phyloP scores from a whole-genome alignment of 2,888 invertebrate species.

The Melipona bicolor region DNA sequence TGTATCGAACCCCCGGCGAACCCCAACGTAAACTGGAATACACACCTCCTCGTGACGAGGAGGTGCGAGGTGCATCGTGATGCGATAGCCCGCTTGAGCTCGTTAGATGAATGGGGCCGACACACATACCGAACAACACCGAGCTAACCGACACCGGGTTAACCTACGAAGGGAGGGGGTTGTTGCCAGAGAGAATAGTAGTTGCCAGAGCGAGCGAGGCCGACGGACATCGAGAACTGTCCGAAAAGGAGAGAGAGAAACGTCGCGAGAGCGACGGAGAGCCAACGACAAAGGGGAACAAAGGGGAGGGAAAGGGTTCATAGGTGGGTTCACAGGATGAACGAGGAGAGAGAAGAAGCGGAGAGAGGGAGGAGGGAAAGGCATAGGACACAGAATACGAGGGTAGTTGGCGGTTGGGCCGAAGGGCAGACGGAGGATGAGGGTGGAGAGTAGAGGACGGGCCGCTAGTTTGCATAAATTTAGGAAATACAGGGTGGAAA shows the following conservation, averaged over 20 bases:
- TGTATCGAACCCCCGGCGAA: background rate
- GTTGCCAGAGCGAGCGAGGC: constrained; percentile 10
- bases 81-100: constrained; percentile 74
- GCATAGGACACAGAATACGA: constrained; percentile 36
- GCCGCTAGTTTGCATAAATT: constrained; percentile 84
- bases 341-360: constrained; percentile 3
- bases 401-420: constrained; percentile 48
- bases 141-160: constrained; percentile 35
- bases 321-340: background rate
- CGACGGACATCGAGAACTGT: constrained; percentile 19
- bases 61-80: constrained; percentile 63
- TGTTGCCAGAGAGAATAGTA: constrained; percentile 12
- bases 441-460: constrained; percentile 44
- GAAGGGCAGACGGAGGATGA: constrained; percentile 46
- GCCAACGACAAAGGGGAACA: background rate
- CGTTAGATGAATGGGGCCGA: constrained; percentile 82
- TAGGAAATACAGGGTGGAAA: constrained; percentile 84
- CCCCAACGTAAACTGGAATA: constrained; percentile 50
- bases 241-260: constrained; percentile 15
- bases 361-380: constrained; percentile 33
- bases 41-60: constrained; percentile 61
- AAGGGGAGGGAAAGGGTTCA: background rate
- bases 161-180: constrained; percentile 7
- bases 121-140: constrained; percentile 62
- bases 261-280: background rate